Evolutionary conservation across 2,888 invertebrate genomes (phyloP).

Genomic region (Cordylochernes scorpioides): DNA sequence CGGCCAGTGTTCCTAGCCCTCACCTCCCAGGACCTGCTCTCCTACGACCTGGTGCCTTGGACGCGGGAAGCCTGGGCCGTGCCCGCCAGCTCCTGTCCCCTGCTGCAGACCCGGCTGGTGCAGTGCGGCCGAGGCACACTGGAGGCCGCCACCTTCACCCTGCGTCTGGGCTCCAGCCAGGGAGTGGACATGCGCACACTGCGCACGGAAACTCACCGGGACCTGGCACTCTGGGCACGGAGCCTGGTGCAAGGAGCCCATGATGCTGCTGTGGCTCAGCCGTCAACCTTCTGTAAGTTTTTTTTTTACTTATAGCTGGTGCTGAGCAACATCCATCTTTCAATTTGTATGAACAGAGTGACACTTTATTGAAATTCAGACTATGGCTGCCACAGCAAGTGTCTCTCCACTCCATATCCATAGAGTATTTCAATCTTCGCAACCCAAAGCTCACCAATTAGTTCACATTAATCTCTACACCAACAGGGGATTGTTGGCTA

Average conservation of each 20-base stretch:
- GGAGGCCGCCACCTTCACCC: conserved; percentile 33
- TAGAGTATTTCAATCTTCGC: no score
- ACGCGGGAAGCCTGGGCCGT: conserved; percentile 86
- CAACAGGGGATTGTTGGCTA: no score
- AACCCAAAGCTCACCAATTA: no score
- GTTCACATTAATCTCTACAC: no score
- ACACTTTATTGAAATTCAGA: no score
- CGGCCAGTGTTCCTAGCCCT: conserved; percentile 82
- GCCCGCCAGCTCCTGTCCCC: conserved; percentile 53
- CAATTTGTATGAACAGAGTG: no score
- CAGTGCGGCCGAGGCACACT: conserved; percentile 13
- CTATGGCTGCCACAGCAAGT: no score
- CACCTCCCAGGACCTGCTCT: conserved; percentile 68
- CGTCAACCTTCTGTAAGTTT: conserved; percentile 60
- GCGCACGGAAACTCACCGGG: conserved; percentile 74
- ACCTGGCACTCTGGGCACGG: conserved; percentile 76
- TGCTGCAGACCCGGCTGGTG: conserved; percentile 49
- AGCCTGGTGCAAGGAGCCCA: conserved; percentile 84
- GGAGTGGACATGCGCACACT: conserved; percentile 66
- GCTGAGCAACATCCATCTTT: no score
- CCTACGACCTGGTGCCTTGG: conserved; percentile 92
- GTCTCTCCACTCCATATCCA: no score
- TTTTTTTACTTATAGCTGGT: no score
- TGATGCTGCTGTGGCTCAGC: conserved; percentile 59
- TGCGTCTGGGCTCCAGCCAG: conserved; percentile 58